Base-by-base conservation (phyloP, 2,113 vertebrate species). In the Triplophysa rosa region DNA sequence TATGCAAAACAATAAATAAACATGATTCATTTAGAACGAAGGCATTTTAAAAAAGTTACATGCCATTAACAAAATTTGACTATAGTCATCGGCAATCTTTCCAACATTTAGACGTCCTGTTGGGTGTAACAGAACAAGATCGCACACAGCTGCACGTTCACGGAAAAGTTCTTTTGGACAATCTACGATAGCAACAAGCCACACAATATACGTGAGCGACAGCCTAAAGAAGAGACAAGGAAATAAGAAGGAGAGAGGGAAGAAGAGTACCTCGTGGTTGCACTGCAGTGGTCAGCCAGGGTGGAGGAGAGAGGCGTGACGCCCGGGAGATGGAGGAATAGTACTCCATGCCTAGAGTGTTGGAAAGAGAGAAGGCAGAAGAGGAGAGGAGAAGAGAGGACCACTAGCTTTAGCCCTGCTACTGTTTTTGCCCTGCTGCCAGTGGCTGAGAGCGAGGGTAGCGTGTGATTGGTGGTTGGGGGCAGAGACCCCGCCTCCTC, bases 321-420 rank as follows among this genome's bases (percentile, higher is more conserved):
- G 64, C 66, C 45, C 47, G 45, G 69, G 61, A 85, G 72, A 80
- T 74, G 84, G 76, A 78, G 69, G 82, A 79, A 71, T 68, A 58
- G 77, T 84, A 77, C 76, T 84, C 59, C 74, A 37, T 80, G 73
- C 73, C 82, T 75, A 67, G 69, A 81, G 83, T 77, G 58, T 80
- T 61, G 58, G 76, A 65, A 77, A 74, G 63, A 77, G 47, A 78
- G 67, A 70, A 65, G 67, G 52, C 24, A 67, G 66, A 77, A 67
- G 81, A 80, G 76, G 81, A 81, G 82, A 69, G 78, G 79, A 84
- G 66, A 77, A 81, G 78, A 81, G 69, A 82, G 67, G 83, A 84
- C 77, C 78, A 80, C 67, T 80, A 71, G 78, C 78, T 71, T 71
- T 67, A 73, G 80, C 72, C 77, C 77, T 64, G 78, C 78, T 85